These are phyloP conservation scores for Nibea albiflora DNA, from an alignment of 2,113 vertebrate genomes.

Conservation along the genomic window DNA sequence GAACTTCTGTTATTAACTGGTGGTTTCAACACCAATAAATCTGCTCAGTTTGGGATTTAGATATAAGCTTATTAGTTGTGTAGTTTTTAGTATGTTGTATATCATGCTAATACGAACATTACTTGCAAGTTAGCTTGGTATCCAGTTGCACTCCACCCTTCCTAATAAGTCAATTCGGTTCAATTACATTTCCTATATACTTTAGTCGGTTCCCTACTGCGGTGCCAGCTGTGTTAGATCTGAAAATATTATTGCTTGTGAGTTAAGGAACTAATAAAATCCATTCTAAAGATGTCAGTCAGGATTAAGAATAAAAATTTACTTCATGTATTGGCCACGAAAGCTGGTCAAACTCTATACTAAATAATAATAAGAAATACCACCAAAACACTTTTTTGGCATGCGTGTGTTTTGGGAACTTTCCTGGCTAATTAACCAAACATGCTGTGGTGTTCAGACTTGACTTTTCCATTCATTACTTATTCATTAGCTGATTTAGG, in stretches of 20 bases:
- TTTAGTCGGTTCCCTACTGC: background rate
- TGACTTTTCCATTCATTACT: constrained; percentile 52
- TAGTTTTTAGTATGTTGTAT: constrained; percentile 6
- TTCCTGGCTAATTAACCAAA: constrained; percentile 37
- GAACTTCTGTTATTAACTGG: background rate
- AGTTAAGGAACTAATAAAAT: background rate
- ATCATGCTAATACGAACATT: constrained; percentile 6
- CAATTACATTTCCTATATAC: constrained; percentile 1
- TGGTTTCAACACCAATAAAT: constrained; percentile 14
- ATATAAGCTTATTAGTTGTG: constrained; percentile 1
- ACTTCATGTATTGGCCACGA: background rate
- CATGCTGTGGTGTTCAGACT: constrained; percentile 21
- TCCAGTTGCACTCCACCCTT: constrained; percentile 4
- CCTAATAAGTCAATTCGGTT: constrained; percentile 16
- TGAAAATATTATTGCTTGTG: background rate
- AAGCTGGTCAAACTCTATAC: constrained; percentile 1
- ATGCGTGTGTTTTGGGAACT: constrained; percentile 15
- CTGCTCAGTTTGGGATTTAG: background rate
- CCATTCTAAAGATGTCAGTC: background rate
- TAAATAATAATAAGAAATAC: constrained; percentile 20
- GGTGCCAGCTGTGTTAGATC: constrained; percentile 1
- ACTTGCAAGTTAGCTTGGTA: background rate
- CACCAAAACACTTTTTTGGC: constrained; percentile 30
- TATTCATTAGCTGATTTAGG: constrained; percentile 52
- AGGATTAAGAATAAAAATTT: background rate